Percentiles rank a stretch among this genome's conserved stretches.
Conservation (phyloP, 1,140 invertebrate genomes). For the Caenorhabditis remanei region DNA sequence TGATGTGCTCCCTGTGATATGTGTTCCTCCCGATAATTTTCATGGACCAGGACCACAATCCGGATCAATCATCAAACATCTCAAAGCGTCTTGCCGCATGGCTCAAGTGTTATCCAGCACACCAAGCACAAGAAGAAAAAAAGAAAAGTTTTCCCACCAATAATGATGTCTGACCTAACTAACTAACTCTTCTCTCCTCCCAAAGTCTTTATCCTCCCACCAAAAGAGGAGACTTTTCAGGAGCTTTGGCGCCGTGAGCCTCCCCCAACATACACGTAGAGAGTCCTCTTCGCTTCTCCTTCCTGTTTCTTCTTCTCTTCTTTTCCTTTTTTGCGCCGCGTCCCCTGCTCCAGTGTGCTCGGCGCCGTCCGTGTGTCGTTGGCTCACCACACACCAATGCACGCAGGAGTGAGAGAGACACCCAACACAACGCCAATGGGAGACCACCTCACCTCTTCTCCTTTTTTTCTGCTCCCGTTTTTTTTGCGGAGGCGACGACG, state of each 20-base stretch:
- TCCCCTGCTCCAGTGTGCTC: slow-evolving; percentile 1
- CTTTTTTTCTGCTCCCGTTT: background rate
- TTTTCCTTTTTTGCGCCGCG: background rate
- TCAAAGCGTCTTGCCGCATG: too few species aligned
- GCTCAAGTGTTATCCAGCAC: too few species aligned
- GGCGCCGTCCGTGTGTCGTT: too few species aligned
- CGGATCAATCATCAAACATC: too few species aligned
- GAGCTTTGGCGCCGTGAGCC: slow-evolving; percentile 43
- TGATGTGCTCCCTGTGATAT: too few species aligned
- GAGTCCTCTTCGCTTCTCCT: background rate
- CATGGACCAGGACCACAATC: too few species aligned
- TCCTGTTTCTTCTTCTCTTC: slow-evolving; percentile 4
- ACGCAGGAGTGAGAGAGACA: background rate
- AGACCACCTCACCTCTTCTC: slow-evolving; percentile 17
- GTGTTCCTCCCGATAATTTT: too few species aligned
- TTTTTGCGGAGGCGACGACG: background rate
- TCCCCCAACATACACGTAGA: background rate
- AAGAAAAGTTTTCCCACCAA: background rate
- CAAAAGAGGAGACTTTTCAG: background rate
- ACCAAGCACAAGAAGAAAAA: too few species aligned
- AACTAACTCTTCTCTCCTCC: background rate
- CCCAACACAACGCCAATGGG: slow-evolving; percentile 43
- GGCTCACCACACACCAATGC: slow-evolving; percentile 52
- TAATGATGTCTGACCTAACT: slow-evolving; percentile 2
- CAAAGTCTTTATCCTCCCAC: background rate